Percentiles rank a stretch among this genome's conserved stretches.
phyloP scores from a whole-genome alignment of 30 jellyfish, hydroid and myxozoan species.

The Cassiopea andromeda region DNA sequence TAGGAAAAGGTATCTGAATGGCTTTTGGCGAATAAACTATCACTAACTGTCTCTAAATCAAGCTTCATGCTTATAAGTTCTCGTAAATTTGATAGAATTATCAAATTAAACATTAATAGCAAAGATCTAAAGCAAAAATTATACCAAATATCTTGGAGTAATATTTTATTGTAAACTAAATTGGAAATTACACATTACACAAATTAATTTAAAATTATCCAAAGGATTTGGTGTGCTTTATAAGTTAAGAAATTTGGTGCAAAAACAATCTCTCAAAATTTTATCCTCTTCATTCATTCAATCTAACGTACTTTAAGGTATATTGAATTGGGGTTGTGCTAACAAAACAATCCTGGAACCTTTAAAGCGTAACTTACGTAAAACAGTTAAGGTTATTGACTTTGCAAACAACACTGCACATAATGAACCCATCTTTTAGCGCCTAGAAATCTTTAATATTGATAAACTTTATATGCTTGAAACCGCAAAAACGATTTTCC shows the following conservation, averaged over 20 bases:
- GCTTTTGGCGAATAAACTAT: no score
- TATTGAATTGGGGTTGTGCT: constrained; percentile 58
- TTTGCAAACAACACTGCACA: constrained; percentile 41
- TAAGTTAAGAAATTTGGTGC: constrained; percentile 27
- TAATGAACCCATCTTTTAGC: constrained; percentile 39
- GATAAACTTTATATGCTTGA: no score
- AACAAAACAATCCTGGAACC: constrained; percentile 45
- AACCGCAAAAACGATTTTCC: no score
- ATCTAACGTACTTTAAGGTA: constrained; percentile 23
- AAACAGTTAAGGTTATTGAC: constrained; percentile 43
- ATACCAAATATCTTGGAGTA: no score
- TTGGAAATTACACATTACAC: no score
- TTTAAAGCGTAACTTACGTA: constrained; percentile 33
- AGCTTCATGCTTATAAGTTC: no score
- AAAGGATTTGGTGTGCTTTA: constrained; percentile 25
- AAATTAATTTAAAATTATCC: constrained; percentile 13
- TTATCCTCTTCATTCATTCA: constrained; percentile 28
- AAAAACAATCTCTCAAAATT: neutral
- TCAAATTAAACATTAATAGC: no score
- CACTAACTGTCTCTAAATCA: no score
- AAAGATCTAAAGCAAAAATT: no score
- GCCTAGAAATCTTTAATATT: constrained; percentile 4
- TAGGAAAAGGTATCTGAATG: no score
- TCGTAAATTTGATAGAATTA: no score
- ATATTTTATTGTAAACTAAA: no score